These are phyloP conservation scores for Oncorhynchus keta DNA, from an alignment of 2,113 vertebrate genomes.

Conservation along the genomic window DNA sequence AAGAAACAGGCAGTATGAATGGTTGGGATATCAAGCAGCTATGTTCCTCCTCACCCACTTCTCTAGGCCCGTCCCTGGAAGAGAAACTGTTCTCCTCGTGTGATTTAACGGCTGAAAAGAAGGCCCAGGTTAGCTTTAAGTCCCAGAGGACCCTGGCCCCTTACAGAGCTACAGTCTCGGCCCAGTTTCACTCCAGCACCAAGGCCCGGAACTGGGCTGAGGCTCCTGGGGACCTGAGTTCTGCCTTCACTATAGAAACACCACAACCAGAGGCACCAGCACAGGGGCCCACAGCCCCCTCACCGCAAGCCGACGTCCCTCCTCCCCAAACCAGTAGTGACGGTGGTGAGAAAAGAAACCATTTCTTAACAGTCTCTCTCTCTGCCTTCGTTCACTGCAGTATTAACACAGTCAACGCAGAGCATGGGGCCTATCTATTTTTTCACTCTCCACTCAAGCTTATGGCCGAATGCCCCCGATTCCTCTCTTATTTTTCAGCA, in stretches of 20 bases:
- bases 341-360: slow-evolving; percentile 84
- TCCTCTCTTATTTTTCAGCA: not conserved
- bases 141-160: slow-evolving; percentile 72
- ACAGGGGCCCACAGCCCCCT: slow-evolving; percentile 48
- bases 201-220: slow-evolving; percentile 77
- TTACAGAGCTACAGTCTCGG: slow-evolving; percentile 67
- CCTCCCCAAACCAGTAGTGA: slow-evolving; percentile 71
- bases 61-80: slow-evolving; percentile 90
- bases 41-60: slow-evolving; percentile 73
- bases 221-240: slow-evolving; percentile 75
- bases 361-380: slow-evolving; percentile 38
- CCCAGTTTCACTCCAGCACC: slow-evolving; percentile 78
- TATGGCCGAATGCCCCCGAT: not conserved
- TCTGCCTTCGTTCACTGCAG: slow-evolving; percentile 14
- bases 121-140: slow-evolving; percentile 81
- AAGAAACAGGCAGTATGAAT: not conserved
- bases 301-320: slow-evolving; percentile 72
- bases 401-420: slow-evolving; percentile 40
- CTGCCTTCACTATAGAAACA: slow-evolving; percentile 71
- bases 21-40: slow-evolving; percentile 38
- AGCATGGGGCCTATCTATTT: slow-evolving; percentile 1
- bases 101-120: slow-evolving; percentile 81
- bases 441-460: slow-evolving; percentile 21
- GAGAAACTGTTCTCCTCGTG: slow-evolving; percentile 87
- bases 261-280: slow-evolving; percentile 38